Conservation (phyloP, 1,140 invertebrate species). For the Monomorium pharaonis region DNA sequence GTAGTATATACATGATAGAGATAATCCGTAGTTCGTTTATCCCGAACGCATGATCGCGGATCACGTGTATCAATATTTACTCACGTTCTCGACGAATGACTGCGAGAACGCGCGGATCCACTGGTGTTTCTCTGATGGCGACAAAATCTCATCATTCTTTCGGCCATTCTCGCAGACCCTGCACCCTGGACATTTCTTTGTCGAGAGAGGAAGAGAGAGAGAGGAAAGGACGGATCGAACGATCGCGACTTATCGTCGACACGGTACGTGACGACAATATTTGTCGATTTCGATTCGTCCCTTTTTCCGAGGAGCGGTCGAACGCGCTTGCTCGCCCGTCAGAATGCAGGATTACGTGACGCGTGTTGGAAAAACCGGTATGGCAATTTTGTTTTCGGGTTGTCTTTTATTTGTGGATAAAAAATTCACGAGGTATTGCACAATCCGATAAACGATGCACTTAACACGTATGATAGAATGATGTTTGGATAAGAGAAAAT, state of each 20-base stretch:
- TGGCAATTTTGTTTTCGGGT: background rate
- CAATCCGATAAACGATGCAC: background rate
- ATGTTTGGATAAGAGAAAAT: background rate
- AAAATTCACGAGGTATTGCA: background rate
- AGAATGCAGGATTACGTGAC: constrained; percentile 47
- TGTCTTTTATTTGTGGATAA: background rate
- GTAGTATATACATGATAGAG: background rate
- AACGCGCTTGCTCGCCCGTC: constrained; percentile 30
- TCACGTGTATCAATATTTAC: constrained; percentile 67
- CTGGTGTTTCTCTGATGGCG: constrained; percentile 40
- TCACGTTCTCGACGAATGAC: constrained; percentile 55
- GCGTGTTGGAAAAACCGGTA: constrained; percentile 6
- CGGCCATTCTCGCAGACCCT: background rate
- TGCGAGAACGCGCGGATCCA: constrained; percentile 42
- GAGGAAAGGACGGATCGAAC: constrained; percentile 5
- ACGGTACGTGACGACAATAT: constrained; percentile 59
- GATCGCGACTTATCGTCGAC: constrained; percentile 43
- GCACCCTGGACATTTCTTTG: background rate
- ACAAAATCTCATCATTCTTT: constrained; percentile 52
- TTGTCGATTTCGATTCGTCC: constrained; percentile 56
- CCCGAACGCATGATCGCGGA: constrained; percentile 31
- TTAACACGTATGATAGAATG: background rate
- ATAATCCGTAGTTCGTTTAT: constrained; percentile 36
- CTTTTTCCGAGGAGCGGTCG: constrained; percentile 27
- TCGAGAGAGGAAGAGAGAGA: background rate